Evolutionary conservation across 2,888 invertebrate species (phyloP), one percentile per base, ranked within the genome.

Genomic region (Hirtodrosophila histrioides): DNA sequence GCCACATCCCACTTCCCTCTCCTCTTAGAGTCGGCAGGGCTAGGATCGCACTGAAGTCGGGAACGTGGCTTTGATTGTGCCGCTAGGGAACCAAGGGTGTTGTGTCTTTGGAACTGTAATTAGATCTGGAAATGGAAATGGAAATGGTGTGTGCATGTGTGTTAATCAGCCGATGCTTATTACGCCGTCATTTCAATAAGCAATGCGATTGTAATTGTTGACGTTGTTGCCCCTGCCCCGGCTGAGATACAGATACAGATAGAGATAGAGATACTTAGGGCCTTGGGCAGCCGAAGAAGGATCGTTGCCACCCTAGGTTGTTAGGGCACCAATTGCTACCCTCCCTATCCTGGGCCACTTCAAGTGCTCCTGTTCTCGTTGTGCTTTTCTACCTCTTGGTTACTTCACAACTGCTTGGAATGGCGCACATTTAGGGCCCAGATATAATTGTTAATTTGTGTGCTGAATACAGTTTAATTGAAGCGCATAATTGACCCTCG

Each of bases 401-500:
- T 48, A 31, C 35, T 50, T 60, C 40, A 24, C 23, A 17, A 33
- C 31, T 63, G 37, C 37, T 27, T 43, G 23, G 9, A 17, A 57
- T 55, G 56, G 37, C 72, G 76, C 75, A 78, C 37, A 48, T 57
- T 55, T 40, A n/a, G 40, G 0, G 10, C 40, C 43, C 56, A 71
- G 67, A 68, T 53, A 68, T 33, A 84, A 83, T 81, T 85, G 75
- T 76, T 78, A 79, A 85, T 88, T 80, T 80, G 64, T 67, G 61
- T 81, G 12, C 72, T 89, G 86, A 89, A 89, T 89, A 82, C 80
- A 67, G 48, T 84, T 85, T 89, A 88, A 88, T 89, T 88, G 78
- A 77, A 71, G 72, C 78, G 77, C 70, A 72, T 76, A 74, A 81
- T 85, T 76, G 72, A 78, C 74, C 87, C 78, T 86, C 60, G 65